phyloP scores from a whole-genome alignment of 2,888 invertebrate species.

The Cremastinae sp. region DNA sequence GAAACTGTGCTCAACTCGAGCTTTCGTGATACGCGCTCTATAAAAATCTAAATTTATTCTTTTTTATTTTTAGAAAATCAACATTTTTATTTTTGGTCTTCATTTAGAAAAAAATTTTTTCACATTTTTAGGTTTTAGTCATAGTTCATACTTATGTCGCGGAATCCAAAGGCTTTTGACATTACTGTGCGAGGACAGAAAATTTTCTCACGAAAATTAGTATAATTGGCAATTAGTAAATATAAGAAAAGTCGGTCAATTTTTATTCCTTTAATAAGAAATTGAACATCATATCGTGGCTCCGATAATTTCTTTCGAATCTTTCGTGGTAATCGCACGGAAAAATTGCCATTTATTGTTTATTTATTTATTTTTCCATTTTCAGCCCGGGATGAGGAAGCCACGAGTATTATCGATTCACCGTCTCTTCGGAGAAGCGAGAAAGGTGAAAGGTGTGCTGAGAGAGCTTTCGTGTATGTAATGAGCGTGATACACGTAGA shows the following conservation, averaged over 20 bases:
- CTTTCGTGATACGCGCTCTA: slow-evolving; percentile 7
- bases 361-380: background rate
- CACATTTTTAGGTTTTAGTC: too few species aligned
- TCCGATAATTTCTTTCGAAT: too few species aligned
- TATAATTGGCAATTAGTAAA: too few species aligned
- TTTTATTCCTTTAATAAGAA: too few species aligned
- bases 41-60: background rate
- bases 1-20: slow-evolving; percentile 47
- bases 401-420: slow-evolving; percentile 9
- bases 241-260: too few species aligned
- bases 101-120: background rate
- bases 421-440: background rate
- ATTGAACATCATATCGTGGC: too few species aligned
- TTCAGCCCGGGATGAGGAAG: background rate
- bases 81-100: background rate
- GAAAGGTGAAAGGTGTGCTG: background rate
- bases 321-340: background rate
- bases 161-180: too few species aligned
- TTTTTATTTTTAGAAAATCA: background rate
- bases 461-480: slow-evolving; percentile 3
- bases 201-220: too few species aligned
- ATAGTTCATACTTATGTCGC: too few species aligned
- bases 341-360: background rate
- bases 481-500: background rate
- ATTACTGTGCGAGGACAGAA: too few species aligned